Evolutionary conservation across 2,113 vertebrate genomes (phyloP).

Genomic region (Bagarius yarrelli): DNA sequence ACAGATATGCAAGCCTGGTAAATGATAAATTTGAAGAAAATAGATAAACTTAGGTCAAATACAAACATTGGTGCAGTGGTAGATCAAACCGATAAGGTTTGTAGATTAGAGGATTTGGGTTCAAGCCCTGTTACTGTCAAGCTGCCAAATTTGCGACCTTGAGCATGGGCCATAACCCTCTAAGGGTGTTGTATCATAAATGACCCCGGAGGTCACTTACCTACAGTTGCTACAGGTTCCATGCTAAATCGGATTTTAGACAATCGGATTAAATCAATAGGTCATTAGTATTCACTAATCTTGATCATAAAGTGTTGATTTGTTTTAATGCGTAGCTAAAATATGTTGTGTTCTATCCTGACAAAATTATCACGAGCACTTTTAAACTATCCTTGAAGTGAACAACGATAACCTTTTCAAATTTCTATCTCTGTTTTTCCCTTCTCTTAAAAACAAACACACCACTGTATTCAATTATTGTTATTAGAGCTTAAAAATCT

Average conservation of each 20-base stretch:
- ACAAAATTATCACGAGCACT: too few species aligned
- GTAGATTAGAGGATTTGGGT: too few species aligned
- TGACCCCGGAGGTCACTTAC: not conserved
- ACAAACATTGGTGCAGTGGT: too few species aligned
- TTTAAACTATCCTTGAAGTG: not conserved
- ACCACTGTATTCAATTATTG: conserved; percentile 55
- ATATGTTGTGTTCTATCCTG: not conserved
- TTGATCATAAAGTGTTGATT: too few species aligned
- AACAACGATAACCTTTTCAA: conserved; percentile 2
- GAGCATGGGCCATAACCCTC: too few species aligned
- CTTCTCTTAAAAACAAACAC: not conserved
- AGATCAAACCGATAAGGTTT: too few species aligned
- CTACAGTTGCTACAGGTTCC: not conserved
- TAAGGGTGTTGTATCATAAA: not conserved
- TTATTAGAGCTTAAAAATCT: conserved; percentile 57
- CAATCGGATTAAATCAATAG: not conserved
- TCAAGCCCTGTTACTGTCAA: too few species aligned
- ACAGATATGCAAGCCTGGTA: not conserved
- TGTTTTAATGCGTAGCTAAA: not conserved
- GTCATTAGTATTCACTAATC: too few species aligned
- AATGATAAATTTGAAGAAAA: not conserved
- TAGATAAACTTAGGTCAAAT: not conserved
- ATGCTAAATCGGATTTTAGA: not conserved
- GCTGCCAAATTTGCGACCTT: too few species aligned
- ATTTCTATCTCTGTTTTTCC: not conserved